A percentile compares a stretch with the other conserved stretches of the same genome.
Evolutionary conservation across 2,113 vertebrate species (phyloP).

Genomic region (Callochromis pleurospilus): DNA sequence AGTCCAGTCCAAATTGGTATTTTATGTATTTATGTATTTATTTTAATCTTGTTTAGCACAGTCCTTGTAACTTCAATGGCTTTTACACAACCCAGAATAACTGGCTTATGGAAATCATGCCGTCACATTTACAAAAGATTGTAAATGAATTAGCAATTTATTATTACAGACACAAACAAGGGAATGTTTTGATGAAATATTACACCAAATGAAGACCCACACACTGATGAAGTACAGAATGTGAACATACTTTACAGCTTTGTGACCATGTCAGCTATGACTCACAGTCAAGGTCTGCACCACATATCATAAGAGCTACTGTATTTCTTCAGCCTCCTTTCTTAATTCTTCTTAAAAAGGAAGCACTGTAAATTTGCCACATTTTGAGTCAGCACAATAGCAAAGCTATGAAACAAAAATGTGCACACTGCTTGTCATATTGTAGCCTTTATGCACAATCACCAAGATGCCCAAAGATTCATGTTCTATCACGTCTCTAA

Average conservation of each 20-base stretch:
- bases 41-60: slow-evolving; percentile 17
- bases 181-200: neutral
- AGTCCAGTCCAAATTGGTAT: slow-evolving; percentile 51
- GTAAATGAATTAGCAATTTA: slow-evolving; percentile 8
- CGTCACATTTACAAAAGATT: neutral
- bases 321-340: neutral
- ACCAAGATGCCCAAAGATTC: slow-evolving; percentile 34
- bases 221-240: neutral
- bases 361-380: slow-evolving; percentile 53
- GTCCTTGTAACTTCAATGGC: slow-evolving; percentile 49
- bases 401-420: slow-evolving; percentile 55
- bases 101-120: slow-evolving; percentile 38
- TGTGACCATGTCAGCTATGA: slow-evolving; percentile 9
- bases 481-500: slow-evolving; percentile 46
- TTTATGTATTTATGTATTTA: slow-evolving; percentile 1
- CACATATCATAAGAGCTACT: slow-evolving; percentile 34
- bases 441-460: neutral
- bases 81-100: slow-evolving; percentile 30
- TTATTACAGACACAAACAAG: slow-evolving; percentile 1
- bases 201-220: neutral
- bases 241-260: neutral
- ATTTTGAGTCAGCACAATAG: slow-evolving; percentile 62
- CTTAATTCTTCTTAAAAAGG: slow-evolving; percentile 22
- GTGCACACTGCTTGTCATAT: slow-evolving; percentile 15
- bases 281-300: slow-evolving; percentile 23